Evolutionary conservation across 1,140 invertebrate genomes (phyloP).

Genomic region (Caenorhabditis latens): DNA sequence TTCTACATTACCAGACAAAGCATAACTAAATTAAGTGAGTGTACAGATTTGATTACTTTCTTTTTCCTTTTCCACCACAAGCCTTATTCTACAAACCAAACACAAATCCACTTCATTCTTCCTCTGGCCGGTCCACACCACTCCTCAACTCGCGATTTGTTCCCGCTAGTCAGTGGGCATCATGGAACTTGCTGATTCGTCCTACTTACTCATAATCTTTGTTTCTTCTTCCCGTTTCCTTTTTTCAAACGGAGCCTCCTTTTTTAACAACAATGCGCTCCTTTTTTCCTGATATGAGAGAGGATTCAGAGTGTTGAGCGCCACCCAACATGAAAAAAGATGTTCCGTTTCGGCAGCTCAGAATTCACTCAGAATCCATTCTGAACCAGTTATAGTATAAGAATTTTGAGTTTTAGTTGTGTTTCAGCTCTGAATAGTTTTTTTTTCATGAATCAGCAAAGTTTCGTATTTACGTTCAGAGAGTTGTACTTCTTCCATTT

Average conservation of each 20-base stretch:
- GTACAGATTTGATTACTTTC: constrained; percentile 55
- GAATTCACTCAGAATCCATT: neutral
- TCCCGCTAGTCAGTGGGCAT: neutral
- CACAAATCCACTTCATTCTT: constrained; percentile 53
- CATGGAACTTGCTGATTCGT: constrained; percentile 40
- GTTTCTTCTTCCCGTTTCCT: constrained; percentile 12
- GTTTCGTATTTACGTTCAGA: too few relatives aligned
- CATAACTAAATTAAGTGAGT: constrained; percentile 50
- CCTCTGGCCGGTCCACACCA: neutral
- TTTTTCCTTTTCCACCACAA: constrained; percentile 8
- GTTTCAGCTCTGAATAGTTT: too few relatives aligned
- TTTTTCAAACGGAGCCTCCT: neutral
- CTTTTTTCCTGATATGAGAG: constrained; percentile 13
- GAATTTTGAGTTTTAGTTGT: too few relatives aligned
- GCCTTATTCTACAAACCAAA: constrained; percentile 47
- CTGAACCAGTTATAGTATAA: too few relatives aligned
- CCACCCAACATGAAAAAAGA: constrained; percentile 14
- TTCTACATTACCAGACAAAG: constrained; percentile 22
- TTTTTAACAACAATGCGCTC: constrained; percentile 1
- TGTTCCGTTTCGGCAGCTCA: neutral
- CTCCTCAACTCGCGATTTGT: constrained; percentile 41
- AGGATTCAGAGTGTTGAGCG: constrained; percentile 12
- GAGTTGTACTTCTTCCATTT: too few relatives aligned
- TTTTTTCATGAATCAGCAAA: too few relatives aligned
- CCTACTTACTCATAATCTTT: constrained; percentile 46